Base-by-base conservation (phyloP, 2,797 vertebrate genomes). In the Enteromius mattozi region DNA sequence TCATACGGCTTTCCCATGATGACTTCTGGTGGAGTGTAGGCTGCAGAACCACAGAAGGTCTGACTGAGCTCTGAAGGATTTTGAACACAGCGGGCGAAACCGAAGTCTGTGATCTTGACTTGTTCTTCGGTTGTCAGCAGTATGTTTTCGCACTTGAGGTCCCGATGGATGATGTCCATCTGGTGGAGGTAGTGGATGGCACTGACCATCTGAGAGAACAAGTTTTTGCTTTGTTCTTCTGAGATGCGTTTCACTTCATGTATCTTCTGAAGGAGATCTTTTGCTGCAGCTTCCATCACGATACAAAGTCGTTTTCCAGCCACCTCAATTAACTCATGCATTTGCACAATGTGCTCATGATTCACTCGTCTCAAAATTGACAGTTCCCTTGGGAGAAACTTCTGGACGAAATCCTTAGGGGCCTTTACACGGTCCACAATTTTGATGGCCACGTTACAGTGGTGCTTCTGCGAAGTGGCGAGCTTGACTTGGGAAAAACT, bases 81-180 rank as follows among this genome's bases (percentile, higher is more conserved):
- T 0, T 80, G 82, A 0, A 92, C 78, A 56, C 93, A 93, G 65
- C 94, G 94, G 72, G 93, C 94, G 16, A 96, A 96, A 24, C 94
- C 90, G 1, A 96, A 96, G 89, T 96, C 95, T 0, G 92, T 92
- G 79, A 95, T 89, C 84, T 96, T 96, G 82, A 94, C 93, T 1
- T 91, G 89, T 80, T 86, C 91, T 80, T 94, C 92, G 0, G 93
- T 90, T 0, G 91, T 93, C 35, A 96, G 92, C 68, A 96, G 90
- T 78, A 96, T 89, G 0, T 96, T 96, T 87, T 96, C 95, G 2
- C 95, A 96, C 88, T 96, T 96, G 82, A 96, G 92, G 81, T 96
- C 94, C 12, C 94, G 91, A 86, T 96, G 95, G 83, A 95, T 94
- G 82, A 96, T 86, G 86, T 94, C 88, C 68, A 91, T 90, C 72